A percentile compares a stretch with the other conserved stretches of the same genome.
Evolutionary conservation across 2,797 vertebrate genomes (phyloP).

Genomic region (Lepidocolaptes lacrymiger): DNA sequence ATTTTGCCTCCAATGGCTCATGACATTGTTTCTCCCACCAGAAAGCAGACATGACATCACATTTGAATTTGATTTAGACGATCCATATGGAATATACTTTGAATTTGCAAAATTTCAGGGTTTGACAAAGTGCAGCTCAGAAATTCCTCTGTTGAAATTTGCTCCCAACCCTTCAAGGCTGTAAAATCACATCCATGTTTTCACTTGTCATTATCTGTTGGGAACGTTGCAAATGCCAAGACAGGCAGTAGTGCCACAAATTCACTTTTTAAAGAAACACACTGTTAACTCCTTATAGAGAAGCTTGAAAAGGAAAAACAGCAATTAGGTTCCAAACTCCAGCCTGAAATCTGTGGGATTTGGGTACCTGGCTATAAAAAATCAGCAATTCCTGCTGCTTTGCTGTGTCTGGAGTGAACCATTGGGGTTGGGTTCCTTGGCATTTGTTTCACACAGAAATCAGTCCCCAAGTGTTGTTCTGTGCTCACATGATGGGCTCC

Average conservation of each 20-base stretch:
- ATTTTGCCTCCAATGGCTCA: background rate
- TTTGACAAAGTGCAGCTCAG: background rate
- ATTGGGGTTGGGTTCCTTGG: conserved; percentile 32
- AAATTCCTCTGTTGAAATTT: background rate
- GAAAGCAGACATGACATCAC: background rate
- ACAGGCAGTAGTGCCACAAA: background rate
- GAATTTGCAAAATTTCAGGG: background rate
- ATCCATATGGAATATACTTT: background rate
- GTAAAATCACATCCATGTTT: background rate
- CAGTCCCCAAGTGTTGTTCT: conserved; percentile 52
- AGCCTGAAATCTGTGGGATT: background rate
- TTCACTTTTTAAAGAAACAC: background rate
- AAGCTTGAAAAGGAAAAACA: background rate
- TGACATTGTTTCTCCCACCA: background rate
- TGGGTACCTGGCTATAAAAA: background rate
- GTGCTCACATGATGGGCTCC: conserved; percentile 15
- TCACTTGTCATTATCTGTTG: background rate
- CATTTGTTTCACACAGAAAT: conserved; percentile 24
- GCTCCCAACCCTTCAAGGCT: background rate
- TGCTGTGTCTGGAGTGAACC: background rate
- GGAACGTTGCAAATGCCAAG: background rate
- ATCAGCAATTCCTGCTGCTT: background rate
- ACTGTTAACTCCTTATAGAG: background rate
- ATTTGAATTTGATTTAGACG: background rate
- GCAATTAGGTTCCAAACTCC: background rate